Evolutionary conservation across 2,888 invertebrate genomes (phyloP), one percentile per base, ranked within the genome.

Genomic region (Fragum whitleyi): DNA sequence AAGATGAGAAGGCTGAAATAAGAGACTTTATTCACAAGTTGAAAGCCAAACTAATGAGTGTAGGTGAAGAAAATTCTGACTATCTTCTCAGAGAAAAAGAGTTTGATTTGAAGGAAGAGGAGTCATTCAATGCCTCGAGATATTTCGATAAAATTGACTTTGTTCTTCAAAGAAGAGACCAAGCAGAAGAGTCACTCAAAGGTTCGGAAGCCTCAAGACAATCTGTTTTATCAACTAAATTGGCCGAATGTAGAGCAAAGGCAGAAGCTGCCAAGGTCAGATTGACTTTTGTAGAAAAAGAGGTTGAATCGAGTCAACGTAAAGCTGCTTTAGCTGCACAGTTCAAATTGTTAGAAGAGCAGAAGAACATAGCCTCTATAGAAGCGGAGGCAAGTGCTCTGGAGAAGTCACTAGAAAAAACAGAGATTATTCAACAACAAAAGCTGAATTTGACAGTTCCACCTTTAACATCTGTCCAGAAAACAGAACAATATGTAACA

Each of bases 181-280:
- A 21, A 53, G n/a, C n/a, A n/a, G n/a, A 55, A 21, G 28, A 23
- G 28, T 47, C 53, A 53, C 19, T n/a, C 7, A 53, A 23, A n/a
- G 53, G 23, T 36, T 57, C 26, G 19, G 28, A 16, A 57, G 57
- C 7, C 19, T 26, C 57, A 3, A 7, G 23, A 28, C 7, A 6
- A 11, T 57, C 57, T 23, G 21, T 16, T 0, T 3, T 57, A 23
- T 57, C 57, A 11, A 28, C 23, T 14, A 57, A 28, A 28, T 26
- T 57, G 9, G 28, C 28, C 28, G 19, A 19, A 57, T 26, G 26
- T 9, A 29, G n/a, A n/a, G 62, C 62, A 36, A 62, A 36, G 36
- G 32, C 62, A n/a, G 62, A 62, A 62, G 62, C 62, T 26, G 61
- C 36, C n/a, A 62, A 39, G 19, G 36, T 36, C 19, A 62, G 61